These are phyloP conservation scores for Trichomalopsis sarcophagae DNA, from an alignment of 1,140 invertebrate genomes.

Conservation along the genomic window DNA sequence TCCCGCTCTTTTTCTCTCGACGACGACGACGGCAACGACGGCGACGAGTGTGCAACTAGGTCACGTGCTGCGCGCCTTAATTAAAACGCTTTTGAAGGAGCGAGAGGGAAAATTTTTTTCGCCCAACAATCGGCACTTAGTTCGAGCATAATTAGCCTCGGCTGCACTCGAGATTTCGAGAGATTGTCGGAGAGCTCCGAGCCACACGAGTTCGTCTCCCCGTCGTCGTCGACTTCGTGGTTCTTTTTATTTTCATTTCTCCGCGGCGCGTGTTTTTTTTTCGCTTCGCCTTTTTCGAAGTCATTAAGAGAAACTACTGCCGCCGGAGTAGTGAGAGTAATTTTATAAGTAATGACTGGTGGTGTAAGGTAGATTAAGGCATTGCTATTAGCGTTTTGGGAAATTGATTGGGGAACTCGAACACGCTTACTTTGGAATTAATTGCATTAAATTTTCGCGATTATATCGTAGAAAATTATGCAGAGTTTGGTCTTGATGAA, in stretches of 20 bases:
- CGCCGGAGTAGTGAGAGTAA: constrained; percentile 38
- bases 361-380: background rate
- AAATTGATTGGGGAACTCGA: background rate
- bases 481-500: too few species aligned
- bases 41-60: constrained; percentile 31
- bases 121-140: constrained; percentile 48
- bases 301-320: constrained; percentile 35
- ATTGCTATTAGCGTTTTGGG: background rate
- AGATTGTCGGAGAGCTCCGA: constrained; percentile 50
- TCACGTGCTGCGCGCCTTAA: constrained; percentile 47
- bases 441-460: too few species aligned
- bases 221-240: background rate
- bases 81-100: constrained; percentile 52
- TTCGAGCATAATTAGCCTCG: constrained; percentile 48
- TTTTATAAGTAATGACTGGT: background rate
- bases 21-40: background rate
- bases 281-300: constrained; percentile 20
- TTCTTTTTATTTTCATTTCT: constrained; percentile 15
- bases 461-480: too few species aligned
- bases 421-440: too few species aligned
- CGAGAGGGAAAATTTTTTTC: constrained; percentile 57
- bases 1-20: background rate
- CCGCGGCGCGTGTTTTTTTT: background rate
- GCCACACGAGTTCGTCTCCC: constrained; percentile 29
- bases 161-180: constrained; percentile 54